Conservation (phyloP, 1,140 invertebrate genomes). For the Bombus fervidus region DNA sequence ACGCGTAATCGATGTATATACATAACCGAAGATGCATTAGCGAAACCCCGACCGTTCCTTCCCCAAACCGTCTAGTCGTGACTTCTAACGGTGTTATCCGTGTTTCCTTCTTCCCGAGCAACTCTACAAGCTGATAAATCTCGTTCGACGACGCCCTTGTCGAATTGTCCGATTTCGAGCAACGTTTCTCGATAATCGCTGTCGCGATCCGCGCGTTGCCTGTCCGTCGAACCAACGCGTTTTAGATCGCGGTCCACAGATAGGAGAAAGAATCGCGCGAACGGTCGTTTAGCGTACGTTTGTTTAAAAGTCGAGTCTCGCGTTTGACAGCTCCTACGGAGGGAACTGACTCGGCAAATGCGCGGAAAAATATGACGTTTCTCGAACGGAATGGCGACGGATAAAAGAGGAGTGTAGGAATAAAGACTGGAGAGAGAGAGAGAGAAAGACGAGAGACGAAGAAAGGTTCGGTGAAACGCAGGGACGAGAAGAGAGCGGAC, state of each 20-base stretch:
- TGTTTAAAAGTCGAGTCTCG: background rate
- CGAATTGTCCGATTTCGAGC: no score
- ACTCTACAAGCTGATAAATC: background rate
- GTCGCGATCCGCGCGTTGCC: no score
- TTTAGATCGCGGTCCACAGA: no score
- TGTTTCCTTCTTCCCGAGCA: background rate
- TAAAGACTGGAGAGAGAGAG: no score
- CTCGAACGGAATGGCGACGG: no score
- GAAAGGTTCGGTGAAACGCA: background rate
- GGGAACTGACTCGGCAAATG: background rate
- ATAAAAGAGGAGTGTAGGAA: no score
- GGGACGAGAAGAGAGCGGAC: background rate
- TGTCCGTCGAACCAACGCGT: no score
- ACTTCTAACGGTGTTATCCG: background rate
- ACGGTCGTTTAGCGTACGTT: no score
- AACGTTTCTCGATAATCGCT: no score
- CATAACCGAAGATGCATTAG: background rate
- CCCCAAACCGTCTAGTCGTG: background rate
- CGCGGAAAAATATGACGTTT: background rate
- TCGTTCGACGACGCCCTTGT: background rate
- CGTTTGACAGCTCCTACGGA: no score
- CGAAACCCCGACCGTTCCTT: background rate
- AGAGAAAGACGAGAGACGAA: background rate
- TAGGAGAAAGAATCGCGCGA: no score
- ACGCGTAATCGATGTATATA: background rate